Base-by-base conservation (phyloP, 2,888 invertebrate species). In the Hypomecis punctinalis region DNA sequence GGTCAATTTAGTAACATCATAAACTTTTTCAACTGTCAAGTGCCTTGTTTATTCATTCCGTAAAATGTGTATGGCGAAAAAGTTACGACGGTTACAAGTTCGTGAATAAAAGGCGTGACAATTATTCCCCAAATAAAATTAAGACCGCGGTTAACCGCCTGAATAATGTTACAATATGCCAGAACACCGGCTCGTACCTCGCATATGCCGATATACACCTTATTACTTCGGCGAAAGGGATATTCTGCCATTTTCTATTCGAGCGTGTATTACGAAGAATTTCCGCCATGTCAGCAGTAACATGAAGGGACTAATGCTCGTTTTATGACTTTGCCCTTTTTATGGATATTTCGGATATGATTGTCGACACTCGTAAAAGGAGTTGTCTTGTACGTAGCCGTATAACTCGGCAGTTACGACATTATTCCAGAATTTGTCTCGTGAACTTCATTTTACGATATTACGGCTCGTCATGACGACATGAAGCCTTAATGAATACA, bases 321-420 rank as follows among this genome's bases (percentile, higher is more conserved):
- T 82, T 90, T 90, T 89, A 90, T 83, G 86, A 82, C 80, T 77
- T 78, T 81, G 81, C 83, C 86, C 82, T 84, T 88, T 90, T 90
- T 88, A 90, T 83, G 84, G 81, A 81, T 85, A 86, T 86, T 84
- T 85, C 81, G 81, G 81, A 84, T 87, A 89, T 87, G 83, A 86
- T 89, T 88, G 86, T 85, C 84, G 83, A 77, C 84, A 81, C 81
- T 84, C 86, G 81, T 85, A 85, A 85, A 84, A 85, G 70, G 81
- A 82, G 78, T 82, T 81, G 77, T 80, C 79, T 80, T 79, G 80
- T 80, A 81, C 78, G 80, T 73, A 77, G 76, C 72, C 77, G 72
- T 78, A 76, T 71, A 75, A 77, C 72, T 74, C 74, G 67, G 74
- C 66, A 56, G 62, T 68, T 60, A 70, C 60, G 60, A 53, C 61